Evolutionary conservation across 2,888 invertebrate genomes (phyloP).

Genomic region (Coleophora deauratella): DNA sequence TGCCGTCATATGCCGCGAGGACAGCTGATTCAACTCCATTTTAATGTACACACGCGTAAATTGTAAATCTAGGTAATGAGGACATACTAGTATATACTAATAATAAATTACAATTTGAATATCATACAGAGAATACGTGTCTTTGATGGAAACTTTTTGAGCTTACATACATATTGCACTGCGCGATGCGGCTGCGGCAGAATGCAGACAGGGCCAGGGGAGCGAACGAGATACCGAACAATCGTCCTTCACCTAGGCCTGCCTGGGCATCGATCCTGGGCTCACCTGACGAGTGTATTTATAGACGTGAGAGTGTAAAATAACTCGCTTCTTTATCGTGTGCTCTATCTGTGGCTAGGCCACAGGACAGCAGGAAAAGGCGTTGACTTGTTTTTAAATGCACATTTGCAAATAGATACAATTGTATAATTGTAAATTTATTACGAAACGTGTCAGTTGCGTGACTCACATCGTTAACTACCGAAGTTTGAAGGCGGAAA

Average conservation of each 20-base stretch:
- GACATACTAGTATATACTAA: too few species aligned
- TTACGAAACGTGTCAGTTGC: constrained; percentile 53
- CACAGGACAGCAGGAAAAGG: constrained; percentile 13
- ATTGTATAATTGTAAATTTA: constrained; percentile 41
- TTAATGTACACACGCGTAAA: constrained; percentile 16
- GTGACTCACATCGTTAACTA: constrained; percentile 67
- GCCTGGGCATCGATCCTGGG: constrained; percentile 59
- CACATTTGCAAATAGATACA: constrained; percentile 11
- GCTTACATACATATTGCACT: neutral
- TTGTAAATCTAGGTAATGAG: constrained; percentile 7
- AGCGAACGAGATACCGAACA: constrained; percentile 40
- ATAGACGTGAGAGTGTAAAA: constrained; percentile 47
- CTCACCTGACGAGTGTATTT: constrained; percentile 59
- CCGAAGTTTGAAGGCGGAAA: constrained; percentile 69
- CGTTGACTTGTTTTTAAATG: constrained; percentile 2
- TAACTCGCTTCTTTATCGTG: constrained; percentile 11
- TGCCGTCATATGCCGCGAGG: constrained; percentile 66
- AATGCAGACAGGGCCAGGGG: constrained; percentile 37
- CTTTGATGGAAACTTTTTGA: too few species aligned
- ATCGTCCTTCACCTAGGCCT: constrained; percentile 65
- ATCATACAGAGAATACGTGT: too few species aligned
- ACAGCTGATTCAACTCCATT: constrained; percentile 53
- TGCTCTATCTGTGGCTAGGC: constrained; percentile 12
- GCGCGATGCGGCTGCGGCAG: neutral
- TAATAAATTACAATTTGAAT: too few species aligned